These are phyloP conservation scores for Dendroctonus valens DNA, from an alignment of 1,140 invertebrate species.

Conservation along the genomic window DNA sequence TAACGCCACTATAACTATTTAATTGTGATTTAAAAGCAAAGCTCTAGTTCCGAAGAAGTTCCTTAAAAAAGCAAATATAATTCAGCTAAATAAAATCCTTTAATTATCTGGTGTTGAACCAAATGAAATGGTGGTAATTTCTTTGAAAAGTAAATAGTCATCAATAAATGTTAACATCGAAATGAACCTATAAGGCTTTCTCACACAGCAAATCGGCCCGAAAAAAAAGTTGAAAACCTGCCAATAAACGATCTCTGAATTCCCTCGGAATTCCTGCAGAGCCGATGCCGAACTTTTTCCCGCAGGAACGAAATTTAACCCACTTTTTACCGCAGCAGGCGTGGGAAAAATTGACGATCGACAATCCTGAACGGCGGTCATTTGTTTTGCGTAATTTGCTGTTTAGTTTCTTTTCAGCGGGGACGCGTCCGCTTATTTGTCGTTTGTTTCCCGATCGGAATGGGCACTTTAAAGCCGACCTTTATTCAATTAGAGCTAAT, in stretches of 20 bases:
- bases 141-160: too few species aligned
- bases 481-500: conserved; percentile 17
- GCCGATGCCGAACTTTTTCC: conserved; percentile 22
- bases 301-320: conserved; percentile 32
- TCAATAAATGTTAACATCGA: not conserved
- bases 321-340: conserved; percentile 25
- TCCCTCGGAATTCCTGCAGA: conserved; percentile 19
- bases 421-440: conserved; percentile 3
- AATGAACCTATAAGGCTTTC: conserved; percentile 12
- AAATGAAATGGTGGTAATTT: too few species aligned
- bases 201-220: conserved; percentile 7
- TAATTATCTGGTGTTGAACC: too few species aligned
- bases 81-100: too few species aligned
- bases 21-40: too few species aligned
- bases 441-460: conserved; percentile 1
- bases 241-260: conserved; percentile 32
- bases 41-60: too few species aligned
- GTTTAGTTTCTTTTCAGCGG: conserved; percentile 1
- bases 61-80: too few species aligned
- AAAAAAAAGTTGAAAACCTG: conserved; percentile 21
- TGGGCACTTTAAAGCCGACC: not conserved
- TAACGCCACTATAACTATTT: too few species aligned
- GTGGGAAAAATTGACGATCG: conserved; percentile 21
- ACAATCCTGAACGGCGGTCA: conserved; percentile 7
- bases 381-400: conserved; percentile 11